These are phyloP conservation scores for Panagrolaimus sp. DNA, from an alignment of 1,140 invertebrate genomes.

Conservation along the genomic window DNA sequence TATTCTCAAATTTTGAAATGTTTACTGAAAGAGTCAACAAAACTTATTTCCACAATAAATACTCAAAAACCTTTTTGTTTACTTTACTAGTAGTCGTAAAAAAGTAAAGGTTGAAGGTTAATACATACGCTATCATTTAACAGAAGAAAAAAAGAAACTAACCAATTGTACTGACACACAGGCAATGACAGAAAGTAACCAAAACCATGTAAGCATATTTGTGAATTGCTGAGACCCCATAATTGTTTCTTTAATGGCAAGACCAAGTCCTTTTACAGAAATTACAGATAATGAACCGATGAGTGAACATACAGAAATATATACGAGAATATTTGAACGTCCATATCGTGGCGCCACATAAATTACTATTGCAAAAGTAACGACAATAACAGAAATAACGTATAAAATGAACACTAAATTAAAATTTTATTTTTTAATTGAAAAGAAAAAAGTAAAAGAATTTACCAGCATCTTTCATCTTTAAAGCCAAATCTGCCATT, in stretches of 20 bases:
- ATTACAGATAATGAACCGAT: slow-evolving; percentile 89
- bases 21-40: no score
- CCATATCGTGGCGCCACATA: slow-evolving; percentile 71
- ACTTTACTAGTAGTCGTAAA: no score
- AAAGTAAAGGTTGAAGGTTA: no score
- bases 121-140: no score
- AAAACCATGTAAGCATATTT: slow-evolving; percentile 71
- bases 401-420: slow-evolving; percentile 71
- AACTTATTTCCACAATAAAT: no score
- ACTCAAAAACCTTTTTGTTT: no score
- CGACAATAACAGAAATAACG: slow-evolving; percentile 67
- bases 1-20: no score
- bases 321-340: slow-evolving; percentile 74
- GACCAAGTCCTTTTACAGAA: slow-evolving; percentile 83
- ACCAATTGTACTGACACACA: slow-evolving; percentile 74
- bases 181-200: slow-evolving; percentile 69
- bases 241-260: slow-evolving; percentile 75
- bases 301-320: slow-evolving; percentile 79
- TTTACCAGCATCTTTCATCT: slow-evolving; percentile 71
- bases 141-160: slow-evolving; percentile 15
- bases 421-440: no score
- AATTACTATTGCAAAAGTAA: slow-evolving; percentile 67
- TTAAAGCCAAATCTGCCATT: slow-evolving; percentile 70
- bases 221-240: slow-evolving; percentile 62
- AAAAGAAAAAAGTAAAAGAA: slow-evolving; percentile 26